A percentile compares a stretch with the other conserved stretches of the same genome.
Conservation (phyloP, 2,797 vertebrate species). For the Glyptemys insculpta region DNA sequence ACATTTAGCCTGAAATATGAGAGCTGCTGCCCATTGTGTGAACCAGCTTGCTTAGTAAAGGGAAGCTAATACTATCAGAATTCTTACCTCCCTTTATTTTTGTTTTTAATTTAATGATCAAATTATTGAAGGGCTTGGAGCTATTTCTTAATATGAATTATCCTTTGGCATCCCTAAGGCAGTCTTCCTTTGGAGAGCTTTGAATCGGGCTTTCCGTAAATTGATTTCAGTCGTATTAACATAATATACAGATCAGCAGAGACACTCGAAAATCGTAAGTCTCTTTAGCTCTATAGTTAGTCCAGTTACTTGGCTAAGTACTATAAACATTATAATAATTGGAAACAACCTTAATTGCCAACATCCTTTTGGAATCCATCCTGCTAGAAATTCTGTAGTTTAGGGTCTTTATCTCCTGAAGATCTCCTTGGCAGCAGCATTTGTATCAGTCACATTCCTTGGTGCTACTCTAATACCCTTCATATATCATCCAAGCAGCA, state of each 20-base stretch:
- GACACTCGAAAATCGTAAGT: neutral
- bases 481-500: neutral
- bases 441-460: neutral
- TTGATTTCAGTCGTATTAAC: neutral
- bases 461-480: neutral
- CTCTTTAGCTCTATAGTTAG: neutral
- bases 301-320: neutral
- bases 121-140: neutral
- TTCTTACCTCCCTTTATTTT: neutral
- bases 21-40: neutral
- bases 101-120: neutral
- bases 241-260: neutral
- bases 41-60: neutral
- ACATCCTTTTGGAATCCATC: neutral
- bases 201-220: neutral
- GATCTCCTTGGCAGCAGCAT: neutral
- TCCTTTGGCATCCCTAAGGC: neutral
- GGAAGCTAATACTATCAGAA: neutral
- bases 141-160: neutral
- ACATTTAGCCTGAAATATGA: neutral
- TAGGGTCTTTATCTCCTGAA: neutral
- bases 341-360: neutral
- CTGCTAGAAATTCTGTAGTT: neutral
- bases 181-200: neutral
- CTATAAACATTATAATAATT: neutral